Base-by-base conservation (phyloP, 2,797 vertebrate species). In the Phrynocephalus guinanensis region DNA sequence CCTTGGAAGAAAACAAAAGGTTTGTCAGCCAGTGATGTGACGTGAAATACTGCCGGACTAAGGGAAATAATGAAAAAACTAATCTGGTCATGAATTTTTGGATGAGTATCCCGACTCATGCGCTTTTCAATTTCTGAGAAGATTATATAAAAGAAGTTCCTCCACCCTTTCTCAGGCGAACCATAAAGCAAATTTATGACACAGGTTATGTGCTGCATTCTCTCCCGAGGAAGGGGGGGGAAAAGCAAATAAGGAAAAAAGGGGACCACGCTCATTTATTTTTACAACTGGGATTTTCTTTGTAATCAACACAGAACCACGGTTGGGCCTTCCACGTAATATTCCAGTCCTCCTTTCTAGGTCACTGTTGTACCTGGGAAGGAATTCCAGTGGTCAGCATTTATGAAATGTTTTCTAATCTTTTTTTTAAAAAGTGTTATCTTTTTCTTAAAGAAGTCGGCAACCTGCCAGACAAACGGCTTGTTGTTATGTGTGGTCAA, bases 151-250 rank as follows among this genome's bases (percentile, higher is more conserved):
- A 94, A 90, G 87, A 87, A 93, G 87, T 93, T 93, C 92, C 94
- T 95, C 94, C 92, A 94, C 95, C 95, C 93, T 95, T 91, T 93
- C 95, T 95, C 94, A 92, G 93, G 93, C 88, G 92, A 90, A 91
- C 93, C 88, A 95, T 95, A 95, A 95, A 96, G 76, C 77, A 95
- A 93, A 95, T 95, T 95, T 95, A 95, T 94, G 94, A 92, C 91
- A 89, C 91, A 94, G 92, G 92, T 93, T 95, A 92, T 94, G 93
- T 86, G 94, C 86, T 89, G 82, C 91, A 86, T 95, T 95, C 93
- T 95, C 93, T 96, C 94, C 88, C 87, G 93, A 92, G 91, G 90
- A 93, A 3, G 33, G 92, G 30, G 92, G 22, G 24, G 6, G 38
- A 33, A 6, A 6, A 87, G 6, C 9, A 33, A 76, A 38, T 24